Conservation (phyloP, 2,797 vertebrate species). For the Pampus argenteus region DNA sequence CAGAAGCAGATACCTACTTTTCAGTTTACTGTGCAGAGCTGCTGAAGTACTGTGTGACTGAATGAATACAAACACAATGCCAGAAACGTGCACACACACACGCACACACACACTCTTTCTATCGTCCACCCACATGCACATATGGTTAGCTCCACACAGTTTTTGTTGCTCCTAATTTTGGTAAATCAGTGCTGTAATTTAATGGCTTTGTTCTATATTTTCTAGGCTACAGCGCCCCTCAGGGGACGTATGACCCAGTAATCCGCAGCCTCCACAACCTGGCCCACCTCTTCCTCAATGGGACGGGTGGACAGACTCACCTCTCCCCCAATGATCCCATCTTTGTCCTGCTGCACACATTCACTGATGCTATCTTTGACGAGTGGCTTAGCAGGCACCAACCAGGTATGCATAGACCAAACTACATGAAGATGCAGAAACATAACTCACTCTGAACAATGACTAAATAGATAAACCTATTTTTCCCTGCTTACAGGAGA, state of each 20-base stretch:
- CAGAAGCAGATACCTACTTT: constrained; percentile 12
- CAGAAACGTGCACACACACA: constrained; percentile 36
- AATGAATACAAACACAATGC: constrained; percentile 38
- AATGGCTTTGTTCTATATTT: constrained; percentile 11
- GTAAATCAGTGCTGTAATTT: constrained; percentile 39
- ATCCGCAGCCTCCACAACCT: constrained; percentile 96
- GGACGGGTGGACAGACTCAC: constrained; percentile 96
- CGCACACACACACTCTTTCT: constrained; percentile 36
- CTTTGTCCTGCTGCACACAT: constrained; percentile 95
- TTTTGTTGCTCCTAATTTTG: constrained; percentile 64
- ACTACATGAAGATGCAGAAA: not conserved
- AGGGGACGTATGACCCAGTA: constrained; percentile 91
- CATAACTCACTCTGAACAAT: not conserved
- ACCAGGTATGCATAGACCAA: constrained; percentile 80
- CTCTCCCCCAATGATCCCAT: constrained; percentile 97
- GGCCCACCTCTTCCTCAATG: constrained; percentile 97
- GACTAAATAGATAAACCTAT: not conserved
- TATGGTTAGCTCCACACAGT: constrained; percentile 57
- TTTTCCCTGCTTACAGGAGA: constrained; percentile 82
- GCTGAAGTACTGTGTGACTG: constrained; percentile 29
- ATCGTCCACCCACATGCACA: constrained; percentile 58
- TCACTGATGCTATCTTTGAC: constrained; percentile 96
- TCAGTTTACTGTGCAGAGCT: constrained; percentile 31
- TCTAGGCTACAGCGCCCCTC: constrained; percentile 94
- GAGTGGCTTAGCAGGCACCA: constrained; percentile 93